These are phyloP conservation scores for Allenopithecus nigroviridis DNA, from an alignment of 2,797 vertebrate genomes.

Conservation along the genomic window DNA sequence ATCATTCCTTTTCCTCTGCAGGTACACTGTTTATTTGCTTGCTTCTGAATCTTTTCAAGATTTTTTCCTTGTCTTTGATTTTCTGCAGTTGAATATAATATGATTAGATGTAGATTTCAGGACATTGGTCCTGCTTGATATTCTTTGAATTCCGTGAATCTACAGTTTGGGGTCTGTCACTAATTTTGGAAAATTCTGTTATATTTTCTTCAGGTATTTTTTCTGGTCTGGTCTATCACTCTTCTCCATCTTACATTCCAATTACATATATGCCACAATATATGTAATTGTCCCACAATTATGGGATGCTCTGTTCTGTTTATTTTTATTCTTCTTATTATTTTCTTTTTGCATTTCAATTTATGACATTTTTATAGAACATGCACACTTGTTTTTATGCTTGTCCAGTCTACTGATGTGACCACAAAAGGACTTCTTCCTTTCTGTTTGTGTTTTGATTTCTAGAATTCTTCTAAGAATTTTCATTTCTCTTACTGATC, in stretches of 20 bases:
- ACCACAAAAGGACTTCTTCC: neutral
- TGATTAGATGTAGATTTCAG: neutral
- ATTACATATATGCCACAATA: neutral
- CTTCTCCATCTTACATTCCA: neutral
- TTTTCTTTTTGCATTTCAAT: neutral
- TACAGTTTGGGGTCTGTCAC: neutral
- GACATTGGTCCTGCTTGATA: neutral
- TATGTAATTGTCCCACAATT: neutral
- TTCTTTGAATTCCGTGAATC: neutral
- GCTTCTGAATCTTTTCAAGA: neutral
- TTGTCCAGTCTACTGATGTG: neutral
- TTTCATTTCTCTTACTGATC: neutral
- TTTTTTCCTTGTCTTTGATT: neutral
- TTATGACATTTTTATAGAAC: neutral
- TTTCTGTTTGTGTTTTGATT: neutral
- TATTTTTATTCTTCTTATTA: neutral
- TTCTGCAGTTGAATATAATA: neutral
- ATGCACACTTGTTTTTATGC: neutral
- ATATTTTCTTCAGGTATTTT: neutral
- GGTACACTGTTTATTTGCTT: neutral
- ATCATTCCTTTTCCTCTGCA: neutral
- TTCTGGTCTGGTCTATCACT: neutral
- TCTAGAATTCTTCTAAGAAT: neutral
- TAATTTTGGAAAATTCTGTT: neutral
- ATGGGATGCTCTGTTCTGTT: neutral